Percentiles rank a stretch among this genome's conserved stretches.
Conservation (phyloP, 92 coral and sea anemone genomes). For the Scolanthus callimorphus region DNA sequence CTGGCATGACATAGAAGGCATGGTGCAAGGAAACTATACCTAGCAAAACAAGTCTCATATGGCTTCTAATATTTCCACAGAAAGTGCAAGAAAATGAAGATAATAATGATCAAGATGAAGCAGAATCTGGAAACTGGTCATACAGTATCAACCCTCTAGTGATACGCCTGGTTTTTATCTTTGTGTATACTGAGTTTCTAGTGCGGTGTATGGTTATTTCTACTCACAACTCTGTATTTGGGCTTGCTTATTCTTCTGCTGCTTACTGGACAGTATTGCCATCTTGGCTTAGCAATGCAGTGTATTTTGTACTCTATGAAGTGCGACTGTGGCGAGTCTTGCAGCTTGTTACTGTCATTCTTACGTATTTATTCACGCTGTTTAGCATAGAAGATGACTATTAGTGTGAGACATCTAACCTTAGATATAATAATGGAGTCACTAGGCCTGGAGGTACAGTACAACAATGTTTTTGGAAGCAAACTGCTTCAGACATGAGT, state of each 20-base stretch:
- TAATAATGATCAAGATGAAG: not conserved
- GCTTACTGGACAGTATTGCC: constrained; percentile 11
- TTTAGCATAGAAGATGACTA: constrained; percentile 8
- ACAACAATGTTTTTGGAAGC: too few species aligned
- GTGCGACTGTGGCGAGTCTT: constrained; percentile 68
- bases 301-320: constrained; percentile 39
- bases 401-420: too few species aligned
- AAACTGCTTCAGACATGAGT: too few species aligned
- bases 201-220: constrained; percentile 62
- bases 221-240: constrained; percentile 15
- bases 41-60: too few species aligned
- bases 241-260: constrained; percentile 13
- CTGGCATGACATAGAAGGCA: too few species aligned
- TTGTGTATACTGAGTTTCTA: constrained; percentile 77
- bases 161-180: constrained; percentile 65
- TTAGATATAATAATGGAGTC: too few species aligned
- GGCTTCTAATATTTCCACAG: too few species aligned
- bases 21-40: too few species aligned
- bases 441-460: too few species aligned
- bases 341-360: constrained; percentile 42
- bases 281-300: constrained; percentile 23
- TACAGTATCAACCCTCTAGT: constrained; percentile 32
- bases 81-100: constrained; percentile 35
- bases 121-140: constrained; percentile 9
- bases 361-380: constrained; percentile 57